Evolutionary conservation across 2,113 vertebrate genomes (phyloP).

Genomic region (Limnothrissa miodon): DNA sequence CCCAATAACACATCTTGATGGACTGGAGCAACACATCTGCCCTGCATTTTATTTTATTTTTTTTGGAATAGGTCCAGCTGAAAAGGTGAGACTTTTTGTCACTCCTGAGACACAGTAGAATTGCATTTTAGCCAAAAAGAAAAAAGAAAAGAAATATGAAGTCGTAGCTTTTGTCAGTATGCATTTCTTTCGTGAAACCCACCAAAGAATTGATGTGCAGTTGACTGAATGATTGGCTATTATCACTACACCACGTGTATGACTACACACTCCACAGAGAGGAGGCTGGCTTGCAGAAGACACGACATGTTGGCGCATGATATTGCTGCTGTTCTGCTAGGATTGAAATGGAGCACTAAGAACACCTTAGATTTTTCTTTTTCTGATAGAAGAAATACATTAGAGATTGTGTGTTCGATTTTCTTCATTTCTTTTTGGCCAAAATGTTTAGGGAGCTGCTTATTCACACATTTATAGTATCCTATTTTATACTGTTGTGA

Average conservation of each 20-base stretch:
- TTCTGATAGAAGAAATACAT: background rate
- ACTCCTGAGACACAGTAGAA: background rate
- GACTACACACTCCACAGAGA: background rate
- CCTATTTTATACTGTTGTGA: no score
- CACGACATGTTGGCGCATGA: background rate
- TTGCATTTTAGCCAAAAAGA: background rate
- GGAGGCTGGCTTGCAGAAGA: background rate
- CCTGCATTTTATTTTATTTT: no score
- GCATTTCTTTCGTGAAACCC: background rate
- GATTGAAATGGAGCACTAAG: background rate
- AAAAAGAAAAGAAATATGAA: background rate
- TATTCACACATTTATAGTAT: no score
- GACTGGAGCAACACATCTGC: background rate
- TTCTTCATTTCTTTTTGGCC: no score
- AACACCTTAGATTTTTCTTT: background rate
- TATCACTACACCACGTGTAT: background rate
- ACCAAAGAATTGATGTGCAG: background rate
- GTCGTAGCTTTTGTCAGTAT: background rate
- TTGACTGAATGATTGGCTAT: background rate
- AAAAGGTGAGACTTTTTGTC: background rate
- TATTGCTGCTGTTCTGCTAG: background rate
- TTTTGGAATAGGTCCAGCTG: background rate
- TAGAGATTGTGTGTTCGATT: background rate
- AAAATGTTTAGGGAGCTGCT: no score
- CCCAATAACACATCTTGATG: background rate